Evolutionary conservation across 2,797 vertebrate genomes (phyloP), one percentile per base, ranked within the genome.

Genomic region (Typhlichthys eigenmanni): DNA sequence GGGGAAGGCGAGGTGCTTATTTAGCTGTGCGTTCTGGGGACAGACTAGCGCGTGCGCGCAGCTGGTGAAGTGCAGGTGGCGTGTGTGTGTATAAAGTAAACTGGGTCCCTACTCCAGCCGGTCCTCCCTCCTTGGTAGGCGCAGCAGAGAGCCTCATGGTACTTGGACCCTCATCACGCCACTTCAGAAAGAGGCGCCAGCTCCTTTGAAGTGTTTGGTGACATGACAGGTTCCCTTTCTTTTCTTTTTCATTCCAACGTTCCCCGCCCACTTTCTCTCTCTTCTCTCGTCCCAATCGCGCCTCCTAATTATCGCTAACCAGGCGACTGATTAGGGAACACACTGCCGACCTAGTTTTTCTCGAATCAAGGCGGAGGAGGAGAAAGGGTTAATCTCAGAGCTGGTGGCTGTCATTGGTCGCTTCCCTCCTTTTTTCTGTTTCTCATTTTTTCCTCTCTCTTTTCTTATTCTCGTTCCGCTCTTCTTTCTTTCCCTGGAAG

Each of bases 271-370:
- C 87, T 89, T 88, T 79, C 71, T 65, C 87, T 87, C 83, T 81
- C 81, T 76, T 79, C 83, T 88, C 88, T 66, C 83, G 85, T 88
- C 86, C 24, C 89, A 89, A 90, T 90, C 91, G 87, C 73, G 88
- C 85, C 90, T 86, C 88, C 92, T 94, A 93, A 94, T 94, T 93
- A 92, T 92, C 88, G 80, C 89, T 91, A 94, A 92, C 91, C 92
- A 93, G 89, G 87, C 91, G 85, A 90, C 91, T 93, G 92, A 93
- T 94, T 93, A 93, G 91, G 91, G 90, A 92, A 89, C 91, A 87
- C 81, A 80, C 76, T 76, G 84, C 61, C 88, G 92, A 93, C 93
- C 93, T 93, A 92, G 86, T 90, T 93, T 85, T 19, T 49, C 34
- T 56, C 3, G 9, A 14, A 64, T 51, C 75, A 85, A 80, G 79